Conservation (phyloP, 2,113 vertebrate species). For the Chaenogobius annularis region DNA sequence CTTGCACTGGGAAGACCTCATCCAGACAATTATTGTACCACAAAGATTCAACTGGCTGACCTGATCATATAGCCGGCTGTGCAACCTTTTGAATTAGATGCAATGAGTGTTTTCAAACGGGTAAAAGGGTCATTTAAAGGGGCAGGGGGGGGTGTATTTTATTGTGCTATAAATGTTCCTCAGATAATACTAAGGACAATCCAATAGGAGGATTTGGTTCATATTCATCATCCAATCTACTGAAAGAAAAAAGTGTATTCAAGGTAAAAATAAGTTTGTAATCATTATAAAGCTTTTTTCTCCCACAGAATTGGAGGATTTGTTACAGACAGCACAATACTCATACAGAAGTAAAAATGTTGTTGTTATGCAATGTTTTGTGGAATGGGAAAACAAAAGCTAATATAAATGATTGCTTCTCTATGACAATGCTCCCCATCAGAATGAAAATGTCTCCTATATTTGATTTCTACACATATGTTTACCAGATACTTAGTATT, state of each 20-base stretch:
- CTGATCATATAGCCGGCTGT: constrained; percentile 20
- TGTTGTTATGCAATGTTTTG: too few species aligned
- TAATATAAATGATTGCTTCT: too few species aligned
- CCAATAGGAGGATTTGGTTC: background rate
- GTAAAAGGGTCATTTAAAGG: too few species aligned
- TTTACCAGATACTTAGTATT: too few species aligned
- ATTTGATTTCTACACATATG: too few species aligned
- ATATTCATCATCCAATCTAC: background rate
- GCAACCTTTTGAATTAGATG: constrained; percentile 14
- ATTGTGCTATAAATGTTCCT: background rate
- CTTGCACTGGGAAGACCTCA: constrained; percentile 40
- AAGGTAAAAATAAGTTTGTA: too few species aligned
- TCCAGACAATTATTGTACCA: constrained; percentile 34
- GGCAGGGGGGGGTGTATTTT: background rate
- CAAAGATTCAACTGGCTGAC: constrained; percentile 39
- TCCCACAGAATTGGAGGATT: too few species aligned
- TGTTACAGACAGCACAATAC: background rate
- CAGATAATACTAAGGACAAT: background rate
- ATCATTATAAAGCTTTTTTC: too few species aligned
- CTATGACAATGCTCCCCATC: too few species aligned
- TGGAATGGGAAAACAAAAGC: too few species aligned
- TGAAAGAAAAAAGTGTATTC: background rate
- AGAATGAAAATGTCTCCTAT: too few species aligned
- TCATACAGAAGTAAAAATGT: too few species aligned
- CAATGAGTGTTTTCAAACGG: constrained; percentile 12